Percentiles rank a stretch among this genome's conserved stretches.
Evolutionary conservation across 2,113 vertebrate species (phyloP).

Genomic region (Erpornis zantholeuca): DNA sequence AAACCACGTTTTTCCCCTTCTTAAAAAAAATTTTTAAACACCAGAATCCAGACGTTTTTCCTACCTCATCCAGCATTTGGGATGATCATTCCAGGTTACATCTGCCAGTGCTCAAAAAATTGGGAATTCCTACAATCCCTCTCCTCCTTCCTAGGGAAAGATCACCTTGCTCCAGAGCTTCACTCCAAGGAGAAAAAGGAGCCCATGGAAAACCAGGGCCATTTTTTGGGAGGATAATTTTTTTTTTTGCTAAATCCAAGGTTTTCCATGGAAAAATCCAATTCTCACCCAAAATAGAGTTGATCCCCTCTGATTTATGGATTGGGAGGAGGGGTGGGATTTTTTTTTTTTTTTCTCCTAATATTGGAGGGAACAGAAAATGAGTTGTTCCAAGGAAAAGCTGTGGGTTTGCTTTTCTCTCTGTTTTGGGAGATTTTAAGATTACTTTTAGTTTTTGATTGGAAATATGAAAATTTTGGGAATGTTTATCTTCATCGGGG

Average conservation of each 20-base stretch:
- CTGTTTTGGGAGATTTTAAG: not conserved
- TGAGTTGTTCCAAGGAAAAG: not conserved
- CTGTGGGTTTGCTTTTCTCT: not conserved
- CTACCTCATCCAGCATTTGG: conserved; percentile 17
- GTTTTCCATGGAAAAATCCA: conserved; percentile 34
- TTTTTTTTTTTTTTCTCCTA: not conserved
- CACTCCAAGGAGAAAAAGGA: not conserved
- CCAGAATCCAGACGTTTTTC: conserved; percentile 17
- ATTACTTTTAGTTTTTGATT: not conserved
- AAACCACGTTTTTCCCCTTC: not conserved
- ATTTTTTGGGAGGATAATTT: not conserved
- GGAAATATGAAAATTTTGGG: not conserved
- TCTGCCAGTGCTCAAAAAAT: conserved; percentile 16
- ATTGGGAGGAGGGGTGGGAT: not conserved
- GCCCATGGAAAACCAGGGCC: not conserved
- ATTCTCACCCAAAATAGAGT: not conserved
- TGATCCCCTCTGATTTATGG: conserved; percentile 27
- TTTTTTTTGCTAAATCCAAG: not conserved
- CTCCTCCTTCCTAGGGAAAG: not conserved
- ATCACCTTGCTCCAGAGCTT: not conserved
- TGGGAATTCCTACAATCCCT: not conserved
- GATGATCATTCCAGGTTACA: conserved; percentile 44
- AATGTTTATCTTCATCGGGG: not conserved
- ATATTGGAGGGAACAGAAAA: not conserved
- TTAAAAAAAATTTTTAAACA: not conserved